Evolutionary conservation across 1,140 invertebrate species (phyloP), one percentile per base, ranked within the genome.

Genomic region (Drosophila pseudoananassae): DNA sequence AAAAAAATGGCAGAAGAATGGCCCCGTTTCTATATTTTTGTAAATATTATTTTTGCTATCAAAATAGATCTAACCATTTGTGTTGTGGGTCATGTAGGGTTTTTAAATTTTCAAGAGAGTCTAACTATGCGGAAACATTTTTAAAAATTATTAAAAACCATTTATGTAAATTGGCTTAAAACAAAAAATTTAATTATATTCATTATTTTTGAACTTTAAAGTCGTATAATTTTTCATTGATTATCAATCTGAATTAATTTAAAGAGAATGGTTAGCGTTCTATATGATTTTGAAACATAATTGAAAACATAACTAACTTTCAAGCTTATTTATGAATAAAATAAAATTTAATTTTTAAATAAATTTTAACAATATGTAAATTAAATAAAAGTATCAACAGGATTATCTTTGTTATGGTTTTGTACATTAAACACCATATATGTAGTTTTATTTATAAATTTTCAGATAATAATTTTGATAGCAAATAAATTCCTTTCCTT

Each of bases 31-130:
- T 14, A 43, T 43, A 43, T 43, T 14, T 17, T 17, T 43, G 40
- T 17, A 43, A 43, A 43, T 43, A 43, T 43, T 43, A 17, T 43
- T 43, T 43, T 17, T 43, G 40, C 40, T 17, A 43, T 43, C 14
- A 43, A 43, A 43, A 36, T 36, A 12, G 33, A 36, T 36, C 33
- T 4, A 36, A 36, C 10, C 4, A 36, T 36, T 0, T n/a, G 10
- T n/a, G 33, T 36, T 0, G 33, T 36, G 9, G 10, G 9, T 12
- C 33, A 6, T 27, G 25, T 27, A 12, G 33, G 12, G 4, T 12
- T 36, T 36, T 12, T 36, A 4, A 36, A 36, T 36, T 10, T 36
- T 1, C 1, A 36, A 4, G 33, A 3, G 10, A 36, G 33, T 36
- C 0, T 36, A 36, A 12, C 12, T 36, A 4, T 36, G 33, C 0